Percentiles rank a stretch among this genome's conserved stretches.
Conservation (phyloP, 2,888 invertebrate species). For the Camponotus fellah region DNA sequence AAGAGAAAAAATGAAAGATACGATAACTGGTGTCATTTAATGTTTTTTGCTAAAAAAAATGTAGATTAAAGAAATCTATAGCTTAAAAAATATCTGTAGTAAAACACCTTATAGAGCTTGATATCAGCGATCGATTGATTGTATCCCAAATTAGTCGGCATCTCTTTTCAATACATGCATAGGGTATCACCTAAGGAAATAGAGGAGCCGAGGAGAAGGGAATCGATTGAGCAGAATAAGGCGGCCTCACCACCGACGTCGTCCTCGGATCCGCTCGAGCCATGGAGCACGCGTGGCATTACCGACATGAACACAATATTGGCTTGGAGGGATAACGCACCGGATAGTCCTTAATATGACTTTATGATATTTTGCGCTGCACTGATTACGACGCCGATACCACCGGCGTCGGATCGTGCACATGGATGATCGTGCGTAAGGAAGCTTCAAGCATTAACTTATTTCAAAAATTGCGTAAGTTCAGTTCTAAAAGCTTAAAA, state of each 20-base stretch:
- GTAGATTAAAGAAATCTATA: neutral
- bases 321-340: constrained; percentile 88
- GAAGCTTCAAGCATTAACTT: constrained; percentile 4
- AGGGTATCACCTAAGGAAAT: constrained; percentile 87
- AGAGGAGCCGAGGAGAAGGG: constrained; percentile 81
- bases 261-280: constrained; percentile 89
- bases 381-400: constrained; percentile 9
- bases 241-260: constrained; percentile 68
- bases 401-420: constrained; percentile 10
- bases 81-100: neutral
- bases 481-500: constrained; percentile 17
- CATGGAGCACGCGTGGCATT: constrained; percentile 91
- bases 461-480: constrained; percentile 13
- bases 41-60: neutral
- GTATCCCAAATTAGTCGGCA: constrained; percentile 54
- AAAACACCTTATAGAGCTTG: neutral
- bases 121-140: constrained; percentile 48
- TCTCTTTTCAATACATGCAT: constrained; percentile 68
- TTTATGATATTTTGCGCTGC: constrained; percentile 62
- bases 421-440: constrained; percentile 24
- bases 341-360: constrained; percentile 86
- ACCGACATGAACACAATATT: constrained; percentile 91
- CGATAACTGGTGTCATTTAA: neutral
- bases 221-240: constrained; percentile 78
- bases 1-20: neutral